These are phyloP conservation scores for Spea hammondii DNA, from an alignment of 2,797 vertebrate genomes.

Conservation along the genomic window DNA sequence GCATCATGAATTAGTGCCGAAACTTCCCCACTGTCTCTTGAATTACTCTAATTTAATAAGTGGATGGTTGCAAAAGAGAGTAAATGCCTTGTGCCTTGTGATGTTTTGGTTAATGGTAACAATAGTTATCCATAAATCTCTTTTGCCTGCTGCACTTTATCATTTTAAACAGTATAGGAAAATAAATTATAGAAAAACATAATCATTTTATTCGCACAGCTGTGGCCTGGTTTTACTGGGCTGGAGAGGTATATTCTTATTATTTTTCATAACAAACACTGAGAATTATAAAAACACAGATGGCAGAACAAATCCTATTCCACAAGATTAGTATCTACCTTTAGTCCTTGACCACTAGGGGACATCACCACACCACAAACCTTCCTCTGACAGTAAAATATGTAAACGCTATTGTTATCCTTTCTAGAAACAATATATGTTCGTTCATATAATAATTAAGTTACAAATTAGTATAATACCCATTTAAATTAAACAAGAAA, in stretches of 20 bases:
- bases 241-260: slow-evolving; percentile 7
- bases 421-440: background rate
- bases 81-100: background rate
- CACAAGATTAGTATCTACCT: slow-evolving; percentile 5
- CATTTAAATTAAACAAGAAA: background rate
- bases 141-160: background rate
- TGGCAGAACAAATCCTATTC: slow-evolving; percentile 12
- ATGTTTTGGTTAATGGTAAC: background rate
- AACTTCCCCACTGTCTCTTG: background rate
- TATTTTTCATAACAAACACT: slow-evolving; percentile 4
- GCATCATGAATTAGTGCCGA: background rate
- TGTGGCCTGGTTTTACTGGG: background rate
- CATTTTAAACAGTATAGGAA: background rate
- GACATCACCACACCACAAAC: slow-evolving; percentile 17
- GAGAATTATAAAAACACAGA: background rate
- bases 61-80: background rate
- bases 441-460: background rate
- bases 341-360: slow-evolving; percentile 17
- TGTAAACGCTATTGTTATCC: background rate
- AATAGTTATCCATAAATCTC: slow-evolving; percentile 2
- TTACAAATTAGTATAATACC: background rate
- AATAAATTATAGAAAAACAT: slow-evolving; percentile 10
- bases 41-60: background rate
- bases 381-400: too few species aligned
- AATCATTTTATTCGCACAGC: slow-evolving; percentile 15